Percentiles rank a stretch among this genome's conserved stretches.
phyloP scores from a whole-genome alignment of 1,140 invertebrate genomes.

The Patella vulgata region DNA sequence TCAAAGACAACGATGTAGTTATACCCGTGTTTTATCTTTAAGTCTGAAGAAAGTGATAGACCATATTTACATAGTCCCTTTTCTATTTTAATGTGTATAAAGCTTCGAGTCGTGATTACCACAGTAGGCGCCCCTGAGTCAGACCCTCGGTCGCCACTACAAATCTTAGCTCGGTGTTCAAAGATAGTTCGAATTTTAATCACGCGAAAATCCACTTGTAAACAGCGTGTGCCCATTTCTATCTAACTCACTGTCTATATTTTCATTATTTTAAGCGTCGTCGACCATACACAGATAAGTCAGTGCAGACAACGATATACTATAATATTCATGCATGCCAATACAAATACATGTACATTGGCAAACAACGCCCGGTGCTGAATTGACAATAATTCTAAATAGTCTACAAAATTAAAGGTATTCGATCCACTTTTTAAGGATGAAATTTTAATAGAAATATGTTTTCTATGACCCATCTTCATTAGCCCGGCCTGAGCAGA shows the following conservation, averaged over 20 bases:
- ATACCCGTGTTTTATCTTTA: not conserved
- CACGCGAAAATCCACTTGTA: not conserved
- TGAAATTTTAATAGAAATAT: too few species aligned
- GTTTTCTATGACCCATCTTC: too few species aligned
- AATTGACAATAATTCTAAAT: too few species aligned
- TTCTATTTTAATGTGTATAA: not conserved
- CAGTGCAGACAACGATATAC: too few species aligned
- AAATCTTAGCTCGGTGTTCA: not conserved
- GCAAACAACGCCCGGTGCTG: too few species aligned
- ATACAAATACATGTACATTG: too few species aligned
- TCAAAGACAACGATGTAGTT: slow-evolving; percentile 1
- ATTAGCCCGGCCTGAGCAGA: too few species aligned
- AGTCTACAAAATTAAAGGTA: too few species aligned
- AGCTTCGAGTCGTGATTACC: not conserved
- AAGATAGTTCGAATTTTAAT: slow-evolving; percentile 15
- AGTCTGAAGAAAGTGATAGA: not conserved
- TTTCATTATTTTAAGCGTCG: too few species aligned
- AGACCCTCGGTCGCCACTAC: not conserved
- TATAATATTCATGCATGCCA: too few species aligned
- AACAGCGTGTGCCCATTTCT: slow-evolving; percentile 5
- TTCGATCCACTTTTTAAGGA: too few species aligned
- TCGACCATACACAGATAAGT: too few species aligned
- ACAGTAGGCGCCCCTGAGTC: not conserved
- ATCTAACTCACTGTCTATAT: slow-evolving; percentile 7
- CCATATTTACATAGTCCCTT: not conserved